Evolutionary conservation across 2,797 vertebrate genomes (phyloP), one percentile per base, ranked within the genome.

Genomic region (Streptopelia turtur): DNA sequence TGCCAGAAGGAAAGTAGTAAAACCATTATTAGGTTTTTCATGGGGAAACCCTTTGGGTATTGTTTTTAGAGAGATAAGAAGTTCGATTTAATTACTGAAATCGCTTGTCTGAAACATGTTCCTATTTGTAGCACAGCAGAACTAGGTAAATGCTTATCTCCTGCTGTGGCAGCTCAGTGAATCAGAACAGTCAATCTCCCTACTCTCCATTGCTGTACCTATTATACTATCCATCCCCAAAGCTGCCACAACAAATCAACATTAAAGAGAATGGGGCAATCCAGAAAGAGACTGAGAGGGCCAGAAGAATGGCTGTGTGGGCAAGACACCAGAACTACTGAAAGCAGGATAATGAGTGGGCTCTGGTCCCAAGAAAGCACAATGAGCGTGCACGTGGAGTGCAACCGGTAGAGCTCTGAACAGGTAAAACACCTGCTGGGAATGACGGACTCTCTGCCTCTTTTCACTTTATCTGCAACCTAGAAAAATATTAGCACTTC

Each of bases 21-120:
- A 94, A 74, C 6, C 30, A 55, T 79, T 86, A 65, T 63, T 79
- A 91, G 53, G 7, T 89, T 91, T 92, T 85, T 91, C 65, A 33
- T 15, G 87, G 10, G 56, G 49, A 84, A 84, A 43, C 24, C 35
- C 56, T 93, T 52, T 66, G 70, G 55, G 49, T 66, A 52, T 70
- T 84, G 43, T 82, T 90, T 75, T 83, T 66, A 86, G 65, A 24
- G 49, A 83, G 79, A 81, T 69, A 81, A 56, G 50, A 85, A 84
- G 47, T 80, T 94, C 65, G 63, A 57, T 89, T 90, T 93, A 91
- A 90, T 86, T 61, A 65, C 84, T 76, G 75, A 76, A 88, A 83
- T 80, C 37, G 35, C 35, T 79, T 77, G 11, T 74, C 56, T 0
- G 11, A 56, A 93, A 68, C 57, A 14, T 35, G 45, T 64, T 89